Conservation (phyloP, 2,888 invertebrate species). For the Pantelozetes paolii region DNA sequence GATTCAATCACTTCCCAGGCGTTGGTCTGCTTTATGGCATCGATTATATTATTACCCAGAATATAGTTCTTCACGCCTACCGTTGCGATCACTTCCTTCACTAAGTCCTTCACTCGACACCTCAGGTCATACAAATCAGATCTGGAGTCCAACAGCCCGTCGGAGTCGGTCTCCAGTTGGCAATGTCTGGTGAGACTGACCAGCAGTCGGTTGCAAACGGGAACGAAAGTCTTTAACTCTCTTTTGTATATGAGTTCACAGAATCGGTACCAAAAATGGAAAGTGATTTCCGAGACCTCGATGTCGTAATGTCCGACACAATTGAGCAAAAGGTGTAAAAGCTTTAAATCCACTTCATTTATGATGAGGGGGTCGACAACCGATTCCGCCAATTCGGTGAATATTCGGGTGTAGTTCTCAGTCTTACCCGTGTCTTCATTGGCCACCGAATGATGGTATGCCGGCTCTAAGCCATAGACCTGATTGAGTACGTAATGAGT, state of each 20-base stretch:
- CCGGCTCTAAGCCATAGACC: constrained; percentile 71
- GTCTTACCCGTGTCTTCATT: constrained; percentile 87
- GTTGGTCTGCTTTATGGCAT: constrained; percentile 13
- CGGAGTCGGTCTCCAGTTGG: constrained; percentile 86
- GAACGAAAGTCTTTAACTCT: constrained; percentile 14
- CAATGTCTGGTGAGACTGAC: constrained; percentile 66
- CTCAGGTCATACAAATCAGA: constrained; percentile 83
- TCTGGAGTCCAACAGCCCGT: constrained; percentile 73
- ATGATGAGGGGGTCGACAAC: constrained; percentile 61
- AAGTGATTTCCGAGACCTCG: constrained; percentile 85
- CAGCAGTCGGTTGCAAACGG: constrained; percentile 34
- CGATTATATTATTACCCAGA: constrained; percentile 38
- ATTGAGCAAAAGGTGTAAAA: constrained; percentile 79
- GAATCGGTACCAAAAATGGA: constrained; percentile 91
- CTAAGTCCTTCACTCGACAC: constrained; percentile 79
- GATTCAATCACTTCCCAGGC: constrained; percentile 42
- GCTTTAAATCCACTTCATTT: constrained; percentile 58
- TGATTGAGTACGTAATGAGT: constrained; percentile 76
- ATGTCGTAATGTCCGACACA: constrained; percentile 97
- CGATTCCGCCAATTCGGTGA: constrained; percentile 88
- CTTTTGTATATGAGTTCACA: constrained; percentile 85
- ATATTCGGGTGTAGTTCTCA: constrained; percentile 86
- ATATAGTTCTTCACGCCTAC: constrained; percentile 80
- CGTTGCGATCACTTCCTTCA: constrained; percentile 94
- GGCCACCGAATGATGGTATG: constrained; percentile 85